Percentiles rank a stretch among this genome's conserved stretches.
Evolutionary conservation across 2,113 vertebrate species (phyloP).

Genomic region (Proterorhinus semilunaris): DNA sequence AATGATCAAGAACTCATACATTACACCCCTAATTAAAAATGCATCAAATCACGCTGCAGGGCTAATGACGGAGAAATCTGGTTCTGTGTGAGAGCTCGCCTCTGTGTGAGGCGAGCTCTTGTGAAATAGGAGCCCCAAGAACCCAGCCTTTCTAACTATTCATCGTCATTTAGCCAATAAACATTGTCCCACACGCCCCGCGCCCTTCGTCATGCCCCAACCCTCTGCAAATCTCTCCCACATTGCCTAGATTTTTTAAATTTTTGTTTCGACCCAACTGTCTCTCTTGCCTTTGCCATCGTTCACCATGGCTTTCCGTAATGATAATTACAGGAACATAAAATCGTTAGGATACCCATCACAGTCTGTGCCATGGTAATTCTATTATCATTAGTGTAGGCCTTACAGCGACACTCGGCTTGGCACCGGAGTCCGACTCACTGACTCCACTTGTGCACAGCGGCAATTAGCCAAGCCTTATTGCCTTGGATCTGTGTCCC

Average conservation of each 20-base stretch:
- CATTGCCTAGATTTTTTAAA: constrained; percentile 6
- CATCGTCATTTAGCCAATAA: constrained; percentile 71
- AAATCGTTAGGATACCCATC: constrained; percentile 69
- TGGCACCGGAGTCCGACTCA: constrained; percentile 33
- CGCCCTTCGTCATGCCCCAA: constrained; percentile 38
- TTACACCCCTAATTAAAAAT: background rate
- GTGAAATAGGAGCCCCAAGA: constrained; percentile 50
- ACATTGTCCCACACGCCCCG: constrained; percentile 57
- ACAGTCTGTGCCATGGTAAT: constrained; percentile 62
- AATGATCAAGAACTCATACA: background rate
- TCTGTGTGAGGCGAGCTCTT: constrained; percentile 51
- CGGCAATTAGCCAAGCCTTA: constrained; percentile 60
- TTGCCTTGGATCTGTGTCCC: constrained; percentile 49
- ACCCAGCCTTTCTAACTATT: constrained; percentile 60
- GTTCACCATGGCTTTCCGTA: constrained; percentile 15
- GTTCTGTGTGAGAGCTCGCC: too few relatives aligned
- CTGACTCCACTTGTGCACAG: constrained; percentile 40
- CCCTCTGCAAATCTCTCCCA: constrained; percentile 15
- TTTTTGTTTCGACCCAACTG: constrained; percentile 15
- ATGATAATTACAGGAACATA: constrained; percentile 68
- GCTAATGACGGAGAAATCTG: constrained; percentile 29
- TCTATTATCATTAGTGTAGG: constrained; percentile 60
- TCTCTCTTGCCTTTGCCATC: constrained; percentile 9
- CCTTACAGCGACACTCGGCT: constrained; percentile 28
- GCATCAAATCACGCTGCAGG: constrained; percentile 8